These are phyloP conservation scores for Diogma glabrata DNA, from an alignment of 2,888 invertebrate species.

Conservation along the genomic window DNA sequence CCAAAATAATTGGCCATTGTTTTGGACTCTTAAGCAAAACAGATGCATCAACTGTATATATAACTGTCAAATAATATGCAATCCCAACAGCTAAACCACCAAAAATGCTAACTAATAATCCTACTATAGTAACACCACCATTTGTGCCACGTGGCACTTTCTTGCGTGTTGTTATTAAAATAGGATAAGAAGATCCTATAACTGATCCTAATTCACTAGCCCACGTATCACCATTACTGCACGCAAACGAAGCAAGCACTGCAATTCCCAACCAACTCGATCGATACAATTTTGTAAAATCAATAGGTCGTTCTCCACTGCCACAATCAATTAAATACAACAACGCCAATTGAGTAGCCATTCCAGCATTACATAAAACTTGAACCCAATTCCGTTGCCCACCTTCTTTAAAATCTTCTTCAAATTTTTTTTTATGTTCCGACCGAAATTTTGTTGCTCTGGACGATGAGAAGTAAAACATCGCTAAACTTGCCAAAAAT, in stretches of 20 bases:
- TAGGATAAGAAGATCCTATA: constrained; percentile 52
- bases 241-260: constrained; percentile 63
- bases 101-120: constrained; percentile 42
- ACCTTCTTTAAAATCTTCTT: constrained; percentile 70
- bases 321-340: constrained; percentile 71
- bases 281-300: constrained; percentile 62
- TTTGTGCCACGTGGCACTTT: constrained; percentile 80
- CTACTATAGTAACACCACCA: constrained; percentile 64
- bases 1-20: constrained; percentile 68
- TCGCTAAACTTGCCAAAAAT: constrained; percentile 57
- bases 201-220: constrained; percentile 81
- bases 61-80: constrained; percentile 54
- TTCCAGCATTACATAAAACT: constrained; percentile 79
- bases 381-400: constrained; percentile 84
- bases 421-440: constrained; percentile 53
- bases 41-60: constrained; percentile 48
- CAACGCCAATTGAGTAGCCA: constrained; percentile 66
- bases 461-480: constrained; percentile 71
- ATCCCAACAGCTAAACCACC: constrained; percentile 52
- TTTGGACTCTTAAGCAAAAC: constrained; percentile 47
- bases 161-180: constrained; percentile 59
- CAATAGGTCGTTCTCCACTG: constrained; percentile 63
- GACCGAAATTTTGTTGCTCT: constrained; percentile 67
- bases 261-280: constrained; percentile 75
- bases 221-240: constrained; percentile 83